Evolutionary conservation across 2,888 invertebrate genomes (phyloP), one percentile per base, ranked within the genome.

Genomic region (Lordiphosa fenestrarum): DNA sequence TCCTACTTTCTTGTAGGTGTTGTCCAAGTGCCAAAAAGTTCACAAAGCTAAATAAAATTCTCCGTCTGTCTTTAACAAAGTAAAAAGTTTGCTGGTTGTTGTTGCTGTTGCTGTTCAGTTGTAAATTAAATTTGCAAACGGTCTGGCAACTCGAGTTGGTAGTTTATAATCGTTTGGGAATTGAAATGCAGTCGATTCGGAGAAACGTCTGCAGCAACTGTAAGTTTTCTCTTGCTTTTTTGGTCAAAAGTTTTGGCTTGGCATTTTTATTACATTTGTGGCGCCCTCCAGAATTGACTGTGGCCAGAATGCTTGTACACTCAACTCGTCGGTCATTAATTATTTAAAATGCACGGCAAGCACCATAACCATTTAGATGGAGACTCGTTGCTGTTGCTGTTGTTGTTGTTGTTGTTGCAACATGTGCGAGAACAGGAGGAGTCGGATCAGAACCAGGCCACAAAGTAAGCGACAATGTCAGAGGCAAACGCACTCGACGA

Each of bases 161-260:
- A 83, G 80, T 80, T 81, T 84, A 73, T 81, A 83, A 85, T 84
- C 81, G 84, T 83, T 84, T 67, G 81, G 81, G 81, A 83, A 81
- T 81, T 84, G 81, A 81, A 81, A 83, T 85, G 77, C 81, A 81
- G 61, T 83, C 80, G 73, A 83, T 75, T 54, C 53, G 44, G 13
- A 21, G 48, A 71, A 81, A 68, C 64, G 71, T 76, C 69, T 76
- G 77, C 46, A 72, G n/a, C n/a, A n/a, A 61, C 59, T 69, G 69
- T 44, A 69, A 76, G 56, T 67, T 59, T 62, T 15, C 33, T 51
- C 38, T 25, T 53, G 48, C 61, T 59, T 53, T 48, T 48, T 58
- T 84, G 76, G 78, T 62, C 82, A 77, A 82, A 78, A 68, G 73
- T 78, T 71, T 80, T 73, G 61, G 69, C 55, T 51, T 49, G 57